Conservation (phyloP, 2,113 vertebrate species). For the Cinclus cinclus region DNA sequence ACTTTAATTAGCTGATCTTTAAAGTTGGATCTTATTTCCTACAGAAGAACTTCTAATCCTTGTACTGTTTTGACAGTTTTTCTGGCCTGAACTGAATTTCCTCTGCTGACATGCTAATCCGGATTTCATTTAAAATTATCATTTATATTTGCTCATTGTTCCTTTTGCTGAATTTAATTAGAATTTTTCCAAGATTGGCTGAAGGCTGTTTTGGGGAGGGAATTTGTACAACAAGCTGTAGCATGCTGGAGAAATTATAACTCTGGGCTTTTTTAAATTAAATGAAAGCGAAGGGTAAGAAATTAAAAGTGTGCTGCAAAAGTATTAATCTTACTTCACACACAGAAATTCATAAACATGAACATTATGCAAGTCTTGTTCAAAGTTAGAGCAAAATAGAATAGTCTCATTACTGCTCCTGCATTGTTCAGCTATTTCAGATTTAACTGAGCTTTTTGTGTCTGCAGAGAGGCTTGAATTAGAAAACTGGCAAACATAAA, state of each 20-base stretch:
- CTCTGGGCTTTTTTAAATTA: constrained; percentile 31
- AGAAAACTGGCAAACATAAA: not conserved
- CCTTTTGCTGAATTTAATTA: constrained; percentile 30
- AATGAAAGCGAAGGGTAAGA: not conserved
- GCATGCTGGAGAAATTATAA: not conserved
- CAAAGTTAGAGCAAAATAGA: not conserved
- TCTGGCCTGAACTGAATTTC: not conserved
- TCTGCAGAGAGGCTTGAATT: not conserved
- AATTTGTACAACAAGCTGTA: not conserved
- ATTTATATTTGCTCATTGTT: constrained; percentile 26
- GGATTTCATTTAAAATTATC: constrained; percentile 15
- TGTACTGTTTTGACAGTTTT: not conserved
- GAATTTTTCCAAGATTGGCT: not conserved
- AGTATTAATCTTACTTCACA: not conserved
- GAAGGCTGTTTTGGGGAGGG: not conserved
- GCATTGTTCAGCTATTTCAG: not conserved
- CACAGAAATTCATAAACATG: not conserved
- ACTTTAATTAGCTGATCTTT: constrained; percentile 3
- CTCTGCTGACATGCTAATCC: not conserved
- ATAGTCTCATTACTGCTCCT: not conserved
- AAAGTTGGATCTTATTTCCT: not conserved
- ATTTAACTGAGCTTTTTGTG: not conserved
- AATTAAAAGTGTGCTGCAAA: not conserved
- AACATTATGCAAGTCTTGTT: not conserved
- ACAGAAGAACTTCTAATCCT: not conserved